Evolutionary conservation across 2,113 vertebrate genomes (phyloP), one percentile per base, ranked within the genome.

Genomic region (Psephotus haematonotus): DNA sequence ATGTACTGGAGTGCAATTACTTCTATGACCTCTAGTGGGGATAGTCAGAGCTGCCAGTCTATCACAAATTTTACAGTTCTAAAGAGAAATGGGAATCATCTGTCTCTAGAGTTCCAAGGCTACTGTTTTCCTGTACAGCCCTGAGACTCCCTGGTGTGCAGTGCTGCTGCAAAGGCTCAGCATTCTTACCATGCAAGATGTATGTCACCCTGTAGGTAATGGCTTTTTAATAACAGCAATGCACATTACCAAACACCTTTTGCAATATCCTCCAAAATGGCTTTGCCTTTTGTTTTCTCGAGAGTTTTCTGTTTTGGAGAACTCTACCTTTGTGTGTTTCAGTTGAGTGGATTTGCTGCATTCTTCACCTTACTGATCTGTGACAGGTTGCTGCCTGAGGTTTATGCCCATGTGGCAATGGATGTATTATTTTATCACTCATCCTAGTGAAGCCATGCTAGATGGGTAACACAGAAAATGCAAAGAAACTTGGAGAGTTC

Each of bases 21-120:
- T 81, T 33, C 89, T 50, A 0, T 95, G 96, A 95, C 94, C 92
- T 92, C 92, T 92, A 92, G 92, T 86, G 94, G 95, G 91, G 86
- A 90, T 18, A 78, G 77, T 16, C 83, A 88, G 88, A 57, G 92
- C 33, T 55, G 60, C 86, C 35, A 77, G 35, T 13, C 70, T 88
- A 13, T 10, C 53, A 4, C 41, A 83, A 31, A 37, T 28, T 44
- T 79, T 39, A 6, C 5, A 1, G 29, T 60, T 47, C 50, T 85
- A 6, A 49, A 57, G 68, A 44, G 44, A 87, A 60, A 31, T 24
- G 4, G 10, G 47, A 90, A 20, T 72, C 19, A 16, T 16, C 53
- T n/a, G 47, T n/a, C 76, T 65, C 68, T 71, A 41, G 44, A 80
- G 85, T 64, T 77, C 28, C 43, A 37, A 37, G 41, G 31, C 31